Evolutionary conservation across 2,888 invertebrate species (phyloP).

Genomic region (Autographa pulchrina): DNA sequence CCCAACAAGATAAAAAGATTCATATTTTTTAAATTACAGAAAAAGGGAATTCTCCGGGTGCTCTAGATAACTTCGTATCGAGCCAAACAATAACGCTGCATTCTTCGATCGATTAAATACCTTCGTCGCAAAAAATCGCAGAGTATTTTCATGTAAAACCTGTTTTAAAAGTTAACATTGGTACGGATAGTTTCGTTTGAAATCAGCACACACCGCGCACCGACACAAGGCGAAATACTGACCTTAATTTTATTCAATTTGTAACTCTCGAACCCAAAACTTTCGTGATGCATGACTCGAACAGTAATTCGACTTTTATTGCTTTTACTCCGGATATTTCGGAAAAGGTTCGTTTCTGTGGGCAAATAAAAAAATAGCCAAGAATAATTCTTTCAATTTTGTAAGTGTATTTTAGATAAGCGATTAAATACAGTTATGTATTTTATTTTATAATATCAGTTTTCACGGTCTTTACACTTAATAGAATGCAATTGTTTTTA

Average conservation of each 20-base stretch:
- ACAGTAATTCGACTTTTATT: conserved; percentile 87
- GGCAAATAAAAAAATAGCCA: conserved; percentile 68
- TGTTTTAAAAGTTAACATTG: conserved; percentile 45
- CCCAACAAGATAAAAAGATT: too few species aligned
- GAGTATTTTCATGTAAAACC: conserved; percentile 11
- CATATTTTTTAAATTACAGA: too few species aligned
- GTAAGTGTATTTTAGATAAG: conserved; percentile 57
- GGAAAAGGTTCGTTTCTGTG: conserved; percentile 72
- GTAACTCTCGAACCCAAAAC: conserved; percentile 86
- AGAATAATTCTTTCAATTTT: conserved; percentile 64
- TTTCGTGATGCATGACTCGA: conserved; percentile 86
- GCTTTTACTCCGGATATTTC: conserved; percentile 78
- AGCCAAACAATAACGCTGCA: not conserved
- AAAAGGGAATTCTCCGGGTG: not conserved
- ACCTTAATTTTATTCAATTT: conserved; percentile 88
- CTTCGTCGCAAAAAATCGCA: not conserved
- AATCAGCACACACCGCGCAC: conserved; percentile 56
- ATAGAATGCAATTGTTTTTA: conserved; percentile 19
- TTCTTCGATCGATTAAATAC: not conserved
- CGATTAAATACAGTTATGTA: conserved; percentile 25
- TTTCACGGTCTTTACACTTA: conserved; percentile 14
- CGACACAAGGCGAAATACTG: conserved; percentile 68
- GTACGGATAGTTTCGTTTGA: conserved; percentile 56
- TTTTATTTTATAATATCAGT: conserved; percentile 2
- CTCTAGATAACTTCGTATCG: not conserved